A percentile compares a stretch with the other conserved stretches of the same genome.
These are phyloP conservation scores for Hippoglossus hippoglossus DNA, from an alignment of 2,797 vertebrate genomes.

Conservation along the genomic window DNA sequence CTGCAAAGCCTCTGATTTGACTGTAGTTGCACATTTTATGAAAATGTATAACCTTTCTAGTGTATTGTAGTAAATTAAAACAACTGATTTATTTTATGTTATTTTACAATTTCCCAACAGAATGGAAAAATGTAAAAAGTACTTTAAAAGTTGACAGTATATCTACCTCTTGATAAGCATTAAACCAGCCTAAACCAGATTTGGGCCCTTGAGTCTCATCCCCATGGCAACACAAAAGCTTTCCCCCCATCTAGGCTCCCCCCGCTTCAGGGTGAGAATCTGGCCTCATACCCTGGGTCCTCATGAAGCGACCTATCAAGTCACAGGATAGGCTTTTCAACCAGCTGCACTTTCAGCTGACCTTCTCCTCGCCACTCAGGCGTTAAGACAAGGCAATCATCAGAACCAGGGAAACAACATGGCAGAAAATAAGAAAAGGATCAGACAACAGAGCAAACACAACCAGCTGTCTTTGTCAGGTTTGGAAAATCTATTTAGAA, in stretches of 20 bases:
- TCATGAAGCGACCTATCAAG: slow-evolving; percentile 56
- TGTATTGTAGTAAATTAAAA: slow-evolving; percentile 28
- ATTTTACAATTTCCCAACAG: slow-evolving; percentile 8
- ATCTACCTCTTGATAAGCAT: neutral
- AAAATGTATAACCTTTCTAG: neutral
- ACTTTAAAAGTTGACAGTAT: neutral
- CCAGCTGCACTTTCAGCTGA: slow-evolving; percentile 44
- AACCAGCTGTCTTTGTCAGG: slow-evolving; percentile 57
- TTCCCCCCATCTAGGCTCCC: slow-evolving; percentile 1
- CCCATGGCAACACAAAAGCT: slow-evolving; percentile 46
- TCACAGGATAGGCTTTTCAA: slow-evolving; percentile 67
- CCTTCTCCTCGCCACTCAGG: slow-evolving; percentile 22
- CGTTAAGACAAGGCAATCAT: slow-evolving; percentile 35
- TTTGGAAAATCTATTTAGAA: slow-evolving; percentile 3
- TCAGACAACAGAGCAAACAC: slow-evolving; percentile 44
- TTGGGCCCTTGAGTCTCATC: slow-evolving; percentile 32
- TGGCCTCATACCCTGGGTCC: slow-evolving; percentile 8
- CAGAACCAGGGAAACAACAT: slow-evolving; percentile 22
- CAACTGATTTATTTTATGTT: slow-evolving; percentile 5
- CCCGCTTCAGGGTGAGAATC: neutral
- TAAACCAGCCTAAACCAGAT: slow-evolving; percentile 18
- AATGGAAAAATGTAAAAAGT: neutral
- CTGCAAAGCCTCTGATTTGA: neutral
- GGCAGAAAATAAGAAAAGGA: slow-evolving; percentile 12
- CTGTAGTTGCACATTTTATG: slow-evolving; percentile 2